Percentiles rank a stretch among this genome's conserved stretches.
Conservation (phyloP, 2,888 invertebrate genomes). For the Isoperla grammatica region DNA sequence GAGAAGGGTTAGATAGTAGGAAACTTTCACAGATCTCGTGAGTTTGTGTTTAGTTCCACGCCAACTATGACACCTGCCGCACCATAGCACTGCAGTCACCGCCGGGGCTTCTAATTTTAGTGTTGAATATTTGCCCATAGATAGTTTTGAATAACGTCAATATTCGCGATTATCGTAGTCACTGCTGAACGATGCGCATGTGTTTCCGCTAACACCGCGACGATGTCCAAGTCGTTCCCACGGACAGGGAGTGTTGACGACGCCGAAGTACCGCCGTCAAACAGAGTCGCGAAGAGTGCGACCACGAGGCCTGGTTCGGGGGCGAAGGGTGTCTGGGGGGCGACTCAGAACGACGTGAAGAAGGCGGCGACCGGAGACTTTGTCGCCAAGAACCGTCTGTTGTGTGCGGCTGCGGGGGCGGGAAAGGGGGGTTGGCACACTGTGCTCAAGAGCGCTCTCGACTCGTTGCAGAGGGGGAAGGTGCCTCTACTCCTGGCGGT, state of each 20-base stretch:
- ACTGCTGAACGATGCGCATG: background rate
- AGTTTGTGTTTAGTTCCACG: conserved; percentile 10
- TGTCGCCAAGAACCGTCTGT: conserved; percentile 36
- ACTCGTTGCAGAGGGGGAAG: conserved; percentile 73
- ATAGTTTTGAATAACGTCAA: background rate
- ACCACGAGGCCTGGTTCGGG: conserved; percentile 39
- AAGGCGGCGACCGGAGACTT: conserved; percentile 28
- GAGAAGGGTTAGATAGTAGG: conserved; percentile 4
- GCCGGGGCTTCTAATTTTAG: conserved; percentile 1
- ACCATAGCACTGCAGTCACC: no score
- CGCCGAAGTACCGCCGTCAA: no score
- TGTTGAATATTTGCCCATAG: conserved; percentile 3
- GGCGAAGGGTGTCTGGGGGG: conserved; percentile 44
- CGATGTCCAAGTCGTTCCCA: background rate
- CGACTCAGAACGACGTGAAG: conserved; percentile 22
- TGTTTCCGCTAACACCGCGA: background rate
- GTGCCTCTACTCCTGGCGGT: conserved; percentile 90
- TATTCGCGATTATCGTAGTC: background rate
- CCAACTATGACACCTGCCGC: conserved; percentile 1
- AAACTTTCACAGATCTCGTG: conserved; percentile 6
- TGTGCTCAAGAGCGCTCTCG: conserved; percentile 27
- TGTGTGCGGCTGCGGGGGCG: conserved; percentile 34
- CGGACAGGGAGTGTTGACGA: no score
- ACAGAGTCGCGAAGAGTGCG: background rate
- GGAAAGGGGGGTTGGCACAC: conserved; percentile 30